These are phyloP conservation scores for Galagoides demidoff DNA, from an alignment of 2,797 vertebrate genomes.

Conservation along the genomic window DNA sequence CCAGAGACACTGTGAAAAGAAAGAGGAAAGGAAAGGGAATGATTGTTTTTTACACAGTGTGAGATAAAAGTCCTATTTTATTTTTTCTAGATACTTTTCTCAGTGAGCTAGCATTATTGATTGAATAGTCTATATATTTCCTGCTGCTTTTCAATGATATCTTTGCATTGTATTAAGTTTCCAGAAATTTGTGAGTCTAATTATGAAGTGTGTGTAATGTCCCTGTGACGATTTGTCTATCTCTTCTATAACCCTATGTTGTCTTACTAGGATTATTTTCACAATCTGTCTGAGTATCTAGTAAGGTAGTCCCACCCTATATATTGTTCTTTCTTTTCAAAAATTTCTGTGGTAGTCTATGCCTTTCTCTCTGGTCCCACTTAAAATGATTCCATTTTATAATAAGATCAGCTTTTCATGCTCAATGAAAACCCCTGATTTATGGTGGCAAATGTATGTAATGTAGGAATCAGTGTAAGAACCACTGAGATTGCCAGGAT, in stretches of 20 bases:
- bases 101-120: neutral
- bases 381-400: neutral
- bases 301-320: neutral
- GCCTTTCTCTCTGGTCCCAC: neutral
- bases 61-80: neutral
- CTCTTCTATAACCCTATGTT: neutral
- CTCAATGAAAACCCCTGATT: neutral
- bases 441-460: neutral
- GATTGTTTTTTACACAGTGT: neutral
- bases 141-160: neutral
- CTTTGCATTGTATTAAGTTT: neutral
- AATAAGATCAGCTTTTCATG: neutral
- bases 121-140: neutral
- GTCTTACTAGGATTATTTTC: neutral
- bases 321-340: neutral
- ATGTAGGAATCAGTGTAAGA: neutral
- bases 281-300: neutral
- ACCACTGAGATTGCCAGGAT: neutral
- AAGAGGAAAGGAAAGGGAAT: too few relatives aligned
- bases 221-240: neutral
- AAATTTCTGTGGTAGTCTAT: neutral
- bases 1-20: too few relatives aligned
- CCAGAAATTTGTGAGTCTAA: neutral
- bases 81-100: neutral
- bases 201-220: neutral